These are phyloP conservation scores for Eurytoma californica DNA, from an alignment of 2,888 invertebrate species.

Conservation along the genomic window DNA sequence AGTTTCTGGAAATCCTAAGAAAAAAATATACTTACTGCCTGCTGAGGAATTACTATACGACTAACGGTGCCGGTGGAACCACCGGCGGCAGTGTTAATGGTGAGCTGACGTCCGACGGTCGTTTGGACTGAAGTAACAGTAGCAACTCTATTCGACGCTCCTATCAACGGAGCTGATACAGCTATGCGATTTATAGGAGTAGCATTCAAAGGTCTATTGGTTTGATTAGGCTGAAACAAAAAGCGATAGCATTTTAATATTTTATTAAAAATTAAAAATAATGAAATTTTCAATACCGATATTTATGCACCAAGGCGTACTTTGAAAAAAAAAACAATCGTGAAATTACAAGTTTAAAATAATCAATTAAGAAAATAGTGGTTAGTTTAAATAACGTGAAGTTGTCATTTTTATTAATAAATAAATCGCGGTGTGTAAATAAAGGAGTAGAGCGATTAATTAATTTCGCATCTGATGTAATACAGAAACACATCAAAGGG, in stretches of 20 bases:
- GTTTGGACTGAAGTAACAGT: conserved; percentile 69
- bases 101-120: conserved; percentile 67
- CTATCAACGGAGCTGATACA: conserved; percentile 69
- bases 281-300: background rate
- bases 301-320: background rate
- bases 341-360: background rate
- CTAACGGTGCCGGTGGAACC: conserved; percentile 67
- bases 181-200: conserved; percentile 70
- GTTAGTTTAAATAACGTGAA: too few relatives aligned
- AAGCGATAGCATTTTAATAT: conserved; percentile 6
- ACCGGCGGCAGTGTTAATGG: conserved; percentile 65
- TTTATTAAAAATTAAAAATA: too few relatives aligned
- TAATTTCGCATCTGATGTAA: too few relatives aligned
- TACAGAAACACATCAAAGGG: too few relatives aligned
- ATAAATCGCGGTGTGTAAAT: too few relatives aligned
- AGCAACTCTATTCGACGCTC: conserved; percentile 68
- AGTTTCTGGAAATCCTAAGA: background rate
- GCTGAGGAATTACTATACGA: conserved; percentile 71
- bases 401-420: too few relatives aligned
- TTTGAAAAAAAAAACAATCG: background rate
- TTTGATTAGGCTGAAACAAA: conserved; percentile 66
- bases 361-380: too few relatives aligned
- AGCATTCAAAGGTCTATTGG: conserved; percentile 65
- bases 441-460: too few relatives aligned
- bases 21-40: conserved; percentile 63